phyloP scores from a whole-genome alignment of 2,113 vertebrate genomes.

The Glaucidium brasilianum region DNA sequence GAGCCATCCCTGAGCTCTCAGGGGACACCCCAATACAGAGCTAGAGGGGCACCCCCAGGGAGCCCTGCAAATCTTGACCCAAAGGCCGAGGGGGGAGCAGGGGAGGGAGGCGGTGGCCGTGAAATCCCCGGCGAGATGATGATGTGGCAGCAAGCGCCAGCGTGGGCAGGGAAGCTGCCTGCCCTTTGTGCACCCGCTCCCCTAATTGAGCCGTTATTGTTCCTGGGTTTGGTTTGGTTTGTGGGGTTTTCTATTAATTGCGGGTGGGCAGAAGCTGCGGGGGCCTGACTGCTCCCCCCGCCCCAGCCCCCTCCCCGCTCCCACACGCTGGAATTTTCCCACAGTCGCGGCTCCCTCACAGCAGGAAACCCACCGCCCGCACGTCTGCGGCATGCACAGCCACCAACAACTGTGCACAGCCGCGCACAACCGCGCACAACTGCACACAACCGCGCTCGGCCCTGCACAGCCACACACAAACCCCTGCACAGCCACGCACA shows the following conservation, averaged over 20 bases:
- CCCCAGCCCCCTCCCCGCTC: not conserved
- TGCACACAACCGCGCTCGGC: not conserved
- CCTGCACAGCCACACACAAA: not conserved
- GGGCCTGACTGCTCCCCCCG: not conserved
- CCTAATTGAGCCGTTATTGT: not conserved
- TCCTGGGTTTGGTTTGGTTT: fast-evolving
- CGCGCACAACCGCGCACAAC: not conserved
- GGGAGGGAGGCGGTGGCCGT: not conserved
- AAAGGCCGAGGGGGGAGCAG: not conserved
- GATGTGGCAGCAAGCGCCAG: not conserved
- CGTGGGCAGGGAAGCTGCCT: not conserved
- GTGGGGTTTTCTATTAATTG: not conserved
- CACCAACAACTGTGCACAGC: not conserved
- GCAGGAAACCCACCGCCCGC: not conserved
- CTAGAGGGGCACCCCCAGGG: not conserved
- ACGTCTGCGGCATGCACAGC: not conserved
- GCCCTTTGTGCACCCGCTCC: not conserved
- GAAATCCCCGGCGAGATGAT: not conserved
- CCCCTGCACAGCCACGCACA: not conserved
- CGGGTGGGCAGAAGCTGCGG: not conserved
- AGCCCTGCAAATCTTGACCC: not conserved
- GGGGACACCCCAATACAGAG: fast-evolving
- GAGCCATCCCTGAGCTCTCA: not conserved
- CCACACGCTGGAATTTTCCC: conserved; percentile 38
- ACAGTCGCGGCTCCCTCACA: not conserved